Evolutionary conservation across 2,888 invertebrate genomes (phyloP), one percentile per base, ranked within the genome.

Genomic region (Hypomecis punctinalis): DNA sequence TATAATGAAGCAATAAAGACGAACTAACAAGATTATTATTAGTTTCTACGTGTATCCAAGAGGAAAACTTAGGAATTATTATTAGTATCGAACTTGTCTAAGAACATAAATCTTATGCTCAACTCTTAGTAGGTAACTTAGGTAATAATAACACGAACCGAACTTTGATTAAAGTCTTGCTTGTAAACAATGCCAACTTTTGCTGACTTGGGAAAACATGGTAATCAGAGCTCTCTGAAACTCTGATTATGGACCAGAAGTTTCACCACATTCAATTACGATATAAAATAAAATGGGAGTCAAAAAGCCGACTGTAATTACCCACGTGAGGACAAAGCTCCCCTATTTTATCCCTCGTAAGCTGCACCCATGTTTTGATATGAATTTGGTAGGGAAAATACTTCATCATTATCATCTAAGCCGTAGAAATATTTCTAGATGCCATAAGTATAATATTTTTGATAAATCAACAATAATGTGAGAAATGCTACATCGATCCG

Each of bases 271-370:
- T 62, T 68, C 56, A 64, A 63, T 81, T 80, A 39, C 47, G 47
- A 40, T 48, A 56, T 74, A 74, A 73, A 67, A 74, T 83, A 78
- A 23, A 81, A 83, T 81, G 75, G 76, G 75, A 88, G 85, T 84
- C 79, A 84, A 86, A 86, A 80, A 83, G 79, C 69, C 75, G 76
- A 74, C 80, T 71, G 78, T 86, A 86, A 88, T 84, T 87, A 83
- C 79, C 61, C 77, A 71, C 79, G 78, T 80, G 75, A 81, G 72
- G 75, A 70, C 68, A 10, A 58, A 69, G 74, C 76, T 81, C 83
- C 79, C 82, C 77, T 74, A 68, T 69, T 72, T 62, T 61, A 51
- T 75, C 74, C 74, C 77, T 33, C 74, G 76, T 74, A 78, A 75
- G 76, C 77, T 81, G 79, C 80, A 74, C 84, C 82, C 78, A 79